Percentiles rank a stretch among this genome's conserved stretches.
Conservation (phyloP, 2,113 vertebrate genomes). For the Myotis yumanensis region DNA sequence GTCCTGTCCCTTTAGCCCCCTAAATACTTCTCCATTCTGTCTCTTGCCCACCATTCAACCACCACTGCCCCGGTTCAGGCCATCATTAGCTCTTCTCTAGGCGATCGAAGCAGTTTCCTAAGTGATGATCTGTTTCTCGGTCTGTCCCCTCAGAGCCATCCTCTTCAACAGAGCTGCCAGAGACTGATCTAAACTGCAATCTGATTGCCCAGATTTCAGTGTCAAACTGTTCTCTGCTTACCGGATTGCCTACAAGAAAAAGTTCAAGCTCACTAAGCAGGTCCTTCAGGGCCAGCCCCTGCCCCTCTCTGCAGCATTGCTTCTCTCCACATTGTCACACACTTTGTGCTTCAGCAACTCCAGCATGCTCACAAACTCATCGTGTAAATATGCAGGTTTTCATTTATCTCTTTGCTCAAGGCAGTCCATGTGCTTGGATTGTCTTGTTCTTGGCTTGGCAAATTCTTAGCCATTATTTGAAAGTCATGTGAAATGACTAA, state of each 20-base stretch:
- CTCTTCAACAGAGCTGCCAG: neutral
- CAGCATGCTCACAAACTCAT: neutral
- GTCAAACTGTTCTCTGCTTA: neutral
- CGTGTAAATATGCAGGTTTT: accelerated
- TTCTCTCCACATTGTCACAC: neutral
- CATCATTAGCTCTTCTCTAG: neutral
- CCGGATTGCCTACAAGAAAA: neutral
- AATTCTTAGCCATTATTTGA: slow-evolving; percentile 20
- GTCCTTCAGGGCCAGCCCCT: neutral
- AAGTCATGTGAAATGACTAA: slow-evolving; percentile 15
- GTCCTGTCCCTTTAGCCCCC: neutral
- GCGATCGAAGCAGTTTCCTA: neutral
- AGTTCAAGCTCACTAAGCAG: neutral
- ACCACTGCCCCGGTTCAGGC: neutral
- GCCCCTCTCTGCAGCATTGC: neutral
- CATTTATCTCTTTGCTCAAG: neutral
- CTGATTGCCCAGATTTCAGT: neutral
- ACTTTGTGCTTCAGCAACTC: neutral
- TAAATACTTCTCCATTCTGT: neutral
- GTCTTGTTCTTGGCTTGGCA: neutral
- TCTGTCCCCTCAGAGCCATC: neutral
- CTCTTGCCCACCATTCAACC: neutral
- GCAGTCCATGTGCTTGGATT: neutral
- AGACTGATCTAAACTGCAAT: neutral
- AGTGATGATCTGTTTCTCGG: neutral